These are phyloP conservation scores for Microcaecilia unicolor DNA, from an alignment of 2,797 vertebrate species.

Conservation along the genomic window DNA sequence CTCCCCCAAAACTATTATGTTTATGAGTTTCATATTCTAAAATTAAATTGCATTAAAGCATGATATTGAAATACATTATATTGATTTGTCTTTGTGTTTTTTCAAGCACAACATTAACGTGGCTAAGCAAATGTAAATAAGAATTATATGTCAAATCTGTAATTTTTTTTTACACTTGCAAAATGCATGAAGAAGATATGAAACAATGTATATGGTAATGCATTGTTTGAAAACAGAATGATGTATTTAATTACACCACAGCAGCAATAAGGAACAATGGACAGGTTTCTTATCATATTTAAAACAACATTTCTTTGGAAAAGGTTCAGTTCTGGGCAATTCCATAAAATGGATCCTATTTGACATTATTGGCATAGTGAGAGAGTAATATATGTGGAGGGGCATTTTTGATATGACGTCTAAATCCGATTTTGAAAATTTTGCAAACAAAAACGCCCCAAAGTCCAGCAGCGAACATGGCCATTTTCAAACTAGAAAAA, in stretches of 20 bases:
- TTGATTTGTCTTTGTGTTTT: conserved; percentile 23
- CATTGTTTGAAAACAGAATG: conserved; percentile 16
- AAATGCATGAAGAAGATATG: conserved; percentile 12
- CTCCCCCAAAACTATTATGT: conserved; percentile 11
- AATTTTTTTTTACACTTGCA: conserved; percentile 28
- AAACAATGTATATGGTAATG: neutral
- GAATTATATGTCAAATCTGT: conserved; percentile 35
- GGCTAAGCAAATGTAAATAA: conserved; percentile 31
- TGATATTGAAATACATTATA: conserved; percentile 20
- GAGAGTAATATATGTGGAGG: too few species aligned
- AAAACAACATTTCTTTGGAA: neutral
- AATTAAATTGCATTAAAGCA: conserved; percentile 21
- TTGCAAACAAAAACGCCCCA: too few species aligned
- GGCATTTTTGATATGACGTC: too few species aligned
- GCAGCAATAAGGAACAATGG: neutral
- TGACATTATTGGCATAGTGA: neutral
- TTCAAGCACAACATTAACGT: conserved; percentile 8
- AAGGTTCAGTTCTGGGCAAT: neutral
- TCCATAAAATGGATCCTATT: neutral
- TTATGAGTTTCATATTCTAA: conserved; percentile 5
- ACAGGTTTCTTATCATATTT: neutral
- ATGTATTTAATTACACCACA: neutral
- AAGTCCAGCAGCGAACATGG: too few species aligned
- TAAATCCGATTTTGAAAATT: too few species aligned
- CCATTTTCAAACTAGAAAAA: too few species aligned